Conservation (phyloP, 2,888 invertebrate genomes). For the Rhagonycha lutea region DNA sequence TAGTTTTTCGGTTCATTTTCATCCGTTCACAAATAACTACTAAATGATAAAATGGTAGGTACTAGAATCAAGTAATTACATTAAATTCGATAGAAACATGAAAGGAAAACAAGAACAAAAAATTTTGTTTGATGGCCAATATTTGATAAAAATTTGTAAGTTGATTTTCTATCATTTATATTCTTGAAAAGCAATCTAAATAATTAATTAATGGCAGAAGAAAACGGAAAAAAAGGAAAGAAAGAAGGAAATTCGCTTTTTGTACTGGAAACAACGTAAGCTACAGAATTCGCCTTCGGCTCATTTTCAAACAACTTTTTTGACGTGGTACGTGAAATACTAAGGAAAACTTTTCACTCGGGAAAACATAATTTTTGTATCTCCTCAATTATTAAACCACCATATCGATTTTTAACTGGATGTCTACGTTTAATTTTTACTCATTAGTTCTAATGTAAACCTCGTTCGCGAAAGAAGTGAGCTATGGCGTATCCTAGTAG, state of each 20-base stretch:
- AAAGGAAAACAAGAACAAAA: background rate
- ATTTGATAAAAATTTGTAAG: too few species aligned
- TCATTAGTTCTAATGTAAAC: background rate
- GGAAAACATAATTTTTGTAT: background rate
- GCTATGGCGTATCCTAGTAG: background rate
- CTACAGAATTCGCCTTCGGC: too few species aligned
- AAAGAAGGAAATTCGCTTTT: too few species aligned
- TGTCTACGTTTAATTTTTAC: background rate
- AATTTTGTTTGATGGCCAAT: background rate
- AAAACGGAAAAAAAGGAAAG: too few species aligned
- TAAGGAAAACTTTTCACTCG: too few species aligned
- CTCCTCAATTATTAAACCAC: background rate
- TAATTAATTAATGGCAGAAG: too few species aligned
- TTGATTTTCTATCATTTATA: too few species aligned
- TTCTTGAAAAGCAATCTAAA: too few species aligned
- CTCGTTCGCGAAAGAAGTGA: background rate
- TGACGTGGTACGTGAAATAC: too few species aligned
- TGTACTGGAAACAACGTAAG: too few species aligned
- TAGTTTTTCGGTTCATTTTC: background rate
- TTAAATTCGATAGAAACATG: background rate
- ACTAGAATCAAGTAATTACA: background rate
- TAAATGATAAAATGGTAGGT: background rate
- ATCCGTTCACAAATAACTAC: background rate
- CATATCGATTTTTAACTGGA: background rate
- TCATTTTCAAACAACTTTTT: too few species aligned